A percentile compares a stretch with the other conserved stretches of the same genome.
Evolutionary conservation across 2,888 invertebrate species (phyloP).

Genomic region (Peribatodes rhomboidaria): DNA sequence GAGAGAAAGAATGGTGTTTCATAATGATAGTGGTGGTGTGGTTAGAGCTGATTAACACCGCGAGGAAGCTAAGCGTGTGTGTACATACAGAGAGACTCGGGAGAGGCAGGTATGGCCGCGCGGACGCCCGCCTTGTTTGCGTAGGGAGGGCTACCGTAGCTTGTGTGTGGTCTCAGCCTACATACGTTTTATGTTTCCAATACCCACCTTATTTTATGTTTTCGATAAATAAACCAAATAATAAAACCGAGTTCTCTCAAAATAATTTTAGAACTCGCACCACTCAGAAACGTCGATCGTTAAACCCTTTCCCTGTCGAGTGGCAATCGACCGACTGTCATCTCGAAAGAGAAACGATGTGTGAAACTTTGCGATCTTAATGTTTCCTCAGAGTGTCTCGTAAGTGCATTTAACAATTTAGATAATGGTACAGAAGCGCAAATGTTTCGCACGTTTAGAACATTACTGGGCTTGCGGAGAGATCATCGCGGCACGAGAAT

Average conservation of each 20-base stretch:
- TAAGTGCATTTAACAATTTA: constrained; percentile 81
- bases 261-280: constrained; percentile 26
- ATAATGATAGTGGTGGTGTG: constrained; percentile 76
- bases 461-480: constrained; percentile 66
- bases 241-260: constrained; percentile 23
- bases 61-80: constrained; percentile 68
- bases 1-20: constrained; percentile 77
- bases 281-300: constrained; percentile 39
- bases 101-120: constrained; percentile 62
- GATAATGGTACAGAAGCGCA: constrained; percentile 70
- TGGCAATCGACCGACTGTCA: constrained; percentile 53
- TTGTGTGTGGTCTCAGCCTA: constrained; percentile 77
- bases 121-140: constrained; percentile 75
- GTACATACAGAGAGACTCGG: constrained; percentile 66
- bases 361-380: constrained; percentile 60
- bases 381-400: constrained; percentile 58
- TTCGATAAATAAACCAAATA: constrained; percentile 39
- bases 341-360: constrained; percentile 57
- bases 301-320: constrained; percentile 49
- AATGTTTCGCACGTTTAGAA: constrained; percentile 65
- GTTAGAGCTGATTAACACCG: constrained; percentile 78
- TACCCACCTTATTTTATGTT: constrained; percentile 50
- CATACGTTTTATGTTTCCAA: constrained; percentile 49
- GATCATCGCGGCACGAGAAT: constrained; percentile 57
- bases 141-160: constrained; percentile 67